Evolutionary conservation across 2,888 invertebrate genomes (phyloP), one percentile per base, ranked within the genome.

Genomic region (Cheilosia vernalis): DNA sequence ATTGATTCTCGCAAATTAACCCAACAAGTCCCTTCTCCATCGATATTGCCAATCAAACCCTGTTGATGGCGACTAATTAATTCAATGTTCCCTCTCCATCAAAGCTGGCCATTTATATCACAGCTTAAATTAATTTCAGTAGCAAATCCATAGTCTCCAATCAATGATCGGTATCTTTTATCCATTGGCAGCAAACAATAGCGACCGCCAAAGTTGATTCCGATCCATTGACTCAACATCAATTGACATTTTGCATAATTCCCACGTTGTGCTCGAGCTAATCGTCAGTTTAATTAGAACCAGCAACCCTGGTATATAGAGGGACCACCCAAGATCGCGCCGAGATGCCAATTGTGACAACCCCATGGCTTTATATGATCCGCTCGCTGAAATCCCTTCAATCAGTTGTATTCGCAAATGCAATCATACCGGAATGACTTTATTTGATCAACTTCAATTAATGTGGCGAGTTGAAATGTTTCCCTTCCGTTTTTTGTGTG

Each of bases 361-460:
- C 40, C 47, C 70, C 30, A 9, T 30, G 27, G 0, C 27, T 1
- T 2, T 6, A 9, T 83, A 78, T 72, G 77, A 82, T 78, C 78
- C 13, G 24, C 47, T 21, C 33, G n/a, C 37, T 70, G 24, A 4
- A 79, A 56, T 76, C 66, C 76, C 72, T 76, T 85, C 85, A 85
- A 84, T 84, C 84, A 80, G 74, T 84, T 84, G 70, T 74, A 70
- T 84, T 84, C 84, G 84, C 80, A 84, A 80, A 84, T 74, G 84
- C 74, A 84, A 79, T 80, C 74, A 74, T 74, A 69, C 60, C 70
- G 64, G 60, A 84, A 84, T 84, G 74, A 72, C 80, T 84, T 84
- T 84, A 84, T 85, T 85, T 81, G 85, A 85, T 85, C 85, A 85
- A 85, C 85, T 81, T 67, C 81, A 85, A 85, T 85, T 85, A 81